Base-by-base conservation (phyloP, 2,113 vertebrate species). In the Girardinichthys multiradiatus region DNA sequence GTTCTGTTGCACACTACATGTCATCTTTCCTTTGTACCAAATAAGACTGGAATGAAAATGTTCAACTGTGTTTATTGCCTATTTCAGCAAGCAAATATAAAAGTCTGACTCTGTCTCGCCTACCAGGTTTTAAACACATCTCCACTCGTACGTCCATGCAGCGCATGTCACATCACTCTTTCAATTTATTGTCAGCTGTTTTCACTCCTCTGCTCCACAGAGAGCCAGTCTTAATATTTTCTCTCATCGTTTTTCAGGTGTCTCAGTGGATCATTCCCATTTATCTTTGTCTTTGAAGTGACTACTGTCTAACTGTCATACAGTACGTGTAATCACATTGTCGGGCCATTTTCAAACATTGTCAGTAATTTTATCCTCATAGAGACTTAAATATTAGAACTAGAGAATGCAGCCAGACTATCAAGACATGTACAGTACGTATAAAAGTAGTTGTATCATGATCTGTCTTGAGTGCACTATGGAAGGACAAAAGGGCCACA, bases 281-380 rank as follows among this genome's bases (percentile, higher is more conserved):
- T 45, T 61, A 29, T 64, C 24, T 48, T 54, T 54, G 21, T 51
- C 37, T 45, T 71, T 76, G 39, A 80, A 42, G 61, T 77, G 78
- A 73, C 70, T 62, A 51, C 74, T 37, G 67, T 63, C 78, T 35
- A 4, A 0, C 80, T 84, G 83, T 80, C 86, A 66, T n/a, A 51
- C 69, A 27, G 58, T 31, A 64, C 26, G 37, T 70, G 79, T 83
- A 68, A 84, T 82, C 89, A 76, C 30, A 29, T 39, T 84, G 83
- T 90, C 83, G 13, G 62, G 64, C 31, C 86, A 90, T 88, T 90
- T 87, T 89, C 88, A 89, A 89, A 91, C 91, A 87, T 68, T 77
- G 85, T 89, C 82, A 86, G 21, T 84, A 59, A 45, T 76, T 86
- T 79, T 37, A 54, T 79, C 69, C 82, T 72, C 7, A 30, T 24